Evolutionary conservation across 2,113 vertebrate species (phyloP), one percentile per base, ranked within the genome.

Genomic region (Hippocampus guttulatus): DNA sequence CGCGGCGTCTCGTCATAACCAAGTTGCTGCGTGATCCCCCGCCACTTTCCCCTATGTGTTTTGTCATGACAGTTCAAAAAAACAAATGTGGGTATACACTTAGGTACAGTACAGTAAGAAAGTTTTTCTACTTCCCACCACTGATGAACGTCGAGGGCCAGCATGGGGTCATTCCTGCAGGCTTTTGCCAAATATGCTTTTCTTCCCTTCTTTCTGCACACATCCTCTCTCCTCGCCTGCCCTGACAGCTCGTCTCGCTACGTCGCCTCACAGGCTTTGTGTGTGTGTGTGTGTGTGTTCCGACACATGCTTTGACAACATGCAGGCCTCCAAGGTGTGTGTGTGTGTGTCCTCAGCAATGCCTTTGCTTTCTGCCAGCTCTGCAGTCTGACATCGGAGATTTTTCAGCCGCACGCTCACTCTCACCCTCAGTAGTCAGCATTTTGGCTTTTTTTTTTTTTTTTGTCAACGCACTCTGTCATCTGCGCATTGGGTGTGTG

Each of bases 361-460:
- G 83, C 82, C 76, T 81, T 76, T 79, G 75, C 68, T 83, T 87
- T 88, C 75, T 88, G 88, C 85, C 84, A 80, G 84, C 86, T 85
- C 82, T 87, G 89, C 86, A 85, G 84, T 88, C 83, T 87, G 86
- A 89, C 86, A 88, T 81, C 66, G 78, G 77, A 87, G 80, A 82
- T 89, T 87, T 89, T 89, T 87, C 86, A 86, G 81, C 80, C 80
- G 52, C 61, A 63, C 70, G 74, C 80, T 82, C 78, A 73, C 78
- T 70, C 67, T 81, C 81, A 75, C 85, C 81, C 85, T 85, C 85
- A 81, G 75, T 84, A 88, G 82, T 90, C 88, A 85, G 87, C 88
- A 88, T 88, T 89, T 87, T 89, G 88, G 83, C 82, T 77, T 88
- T 84, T 88, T 77, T 82, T 88, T 84, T 87, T 79, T 81, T 87